Percentiles rank a stretch among this genome's conserved stretches.
These are phyloP conservation scores for Dendrolimus pini DNA, from an alignment of 2,888 invertebrate species.

Conservation along the genomic window DNA sequence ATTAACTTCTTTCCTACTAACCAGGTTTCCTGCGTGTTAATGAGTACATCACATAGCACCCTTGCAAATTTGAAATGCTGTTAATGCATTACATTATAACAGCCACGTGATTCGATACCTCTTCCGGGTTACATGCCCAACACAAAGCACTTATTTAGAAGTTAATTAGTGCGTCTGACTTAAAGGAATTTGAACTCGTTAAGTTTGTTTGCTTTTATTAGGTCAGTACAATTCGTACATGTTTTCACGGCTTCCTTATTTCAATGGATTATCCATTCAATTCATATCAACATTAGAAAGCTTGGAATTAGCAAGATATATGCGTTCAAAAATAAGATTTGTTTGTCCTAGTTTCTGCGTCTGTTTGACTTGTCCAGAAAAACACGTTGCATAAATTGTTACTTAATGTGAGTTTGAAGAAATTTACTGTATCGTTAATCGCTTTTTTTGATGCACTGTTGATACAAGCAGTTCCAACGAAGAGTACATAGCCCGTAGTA, in stretches of 20 bases:
- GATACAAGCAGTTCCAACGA: conserved; percentile 16
- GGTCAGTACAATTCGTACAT: background rate
- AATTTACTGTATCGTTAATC: conserved; percentile 36
- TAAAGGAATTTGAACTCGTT: background rate
- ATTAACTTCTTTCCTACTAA: background rate
- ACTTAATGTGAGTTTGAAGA: conserved; percentile 19
- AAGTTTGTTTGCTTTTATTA: background rate
- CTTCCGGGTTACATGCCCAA: background rate
- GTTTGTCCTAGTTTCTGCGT: conserved; percentile 20
- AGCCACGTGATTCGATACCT: background rate
- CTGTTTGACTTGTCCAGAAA: conserved; percentile 13
- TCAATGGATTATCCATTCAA: background rate
- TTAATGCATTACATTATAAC: background rate
- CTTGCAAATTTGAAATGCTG: background rate
- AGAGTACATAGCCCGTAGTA: too few species aligned
- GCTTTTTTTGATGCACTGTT: conserved; percentile 27
- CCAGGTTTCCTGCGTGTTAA: background rate
- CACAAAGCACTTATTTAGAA: background rate
- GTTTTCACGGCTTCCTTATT: too few species aligned
- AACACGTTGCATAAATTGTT: conserved; percentile 28
- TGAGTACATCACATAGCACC: background rate
- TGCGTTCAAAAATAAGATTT: conserved; percentile 18
- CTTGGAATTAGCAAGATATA: conserved; percentile 7
- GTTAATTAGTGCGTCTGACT: background rate
- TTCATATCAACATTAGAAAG: background rate